phyloP scores from a whole-genome alignment of 2,888 invertebrate species.

The Geotrupes spiniger region DNA sequence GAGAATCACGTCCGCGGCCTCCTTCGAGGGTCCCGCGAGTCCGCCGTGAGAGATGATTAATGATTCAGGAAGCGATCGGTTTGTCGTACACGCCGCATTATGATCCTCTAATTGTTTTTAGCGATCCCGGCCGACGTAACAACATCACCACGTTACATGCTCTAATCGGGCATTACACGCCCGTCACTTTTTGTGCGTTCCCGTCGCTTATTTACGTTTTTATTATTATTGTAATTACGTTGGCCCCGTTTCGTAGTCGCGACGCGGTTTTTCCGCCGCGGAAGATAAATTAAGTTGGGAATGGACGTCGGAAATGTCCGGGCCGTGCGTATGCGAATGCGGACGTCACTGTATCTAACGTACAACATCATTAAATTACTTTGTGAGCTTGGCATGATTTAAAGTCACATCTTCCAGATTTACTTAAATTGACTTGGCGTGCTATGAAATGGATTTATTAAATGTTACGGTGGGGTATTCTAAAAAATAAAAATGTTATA shows the following conservation, averaged over 20 bases:
- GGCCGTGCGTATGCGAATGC: too few relatives aligned
- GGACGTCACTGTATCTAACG: too few relatives aligned
- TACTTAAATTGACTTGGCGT: too few relatives aligned
- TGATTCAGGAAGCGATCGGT: constrained; percentile 45
- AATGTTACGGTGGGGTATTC: too few relatives aligned
- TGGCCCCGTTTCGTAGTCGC: neutral
- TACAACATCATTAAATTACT: too few relatives aligned
- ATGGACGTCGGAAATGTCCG: neutral
- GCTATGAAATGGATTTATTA: too few relatives aligned
- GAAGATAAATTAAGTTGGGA: constrained; percentile 1
- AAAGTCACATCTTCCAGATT: too few relatives aligned
- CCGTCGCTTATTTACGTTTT: constrained; percentile 18
- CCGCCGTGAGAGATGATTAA: constrained; percentile 38
- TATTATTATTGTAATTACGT: constrained; percentile 20
- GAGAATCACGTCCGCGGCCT: constrained; percentile 11
- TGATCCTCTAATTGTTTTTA: constrained; percentile 42
- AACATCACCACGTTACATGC: constrained; percentile 28
- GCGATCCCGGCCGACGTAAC: constrained; percentile 23
- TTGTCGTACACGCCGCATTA: constrained; percentile 41
- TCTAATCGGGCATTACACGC: constrained; percentile 33
- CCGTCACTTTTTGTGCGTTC: constrained; percentile 27
- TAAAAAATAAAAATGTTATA: too few relatives aligned
- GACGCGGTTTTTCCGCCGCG: neutral
- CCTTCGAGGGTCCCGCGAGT: constrained; percentile 22
- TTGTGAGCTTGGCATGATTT: too few relatives aligned